Evolutionary conservation across 2,888 invertebrate genomes (phyloP).

Genomic region (Mythimna albipuncta): DNA sequence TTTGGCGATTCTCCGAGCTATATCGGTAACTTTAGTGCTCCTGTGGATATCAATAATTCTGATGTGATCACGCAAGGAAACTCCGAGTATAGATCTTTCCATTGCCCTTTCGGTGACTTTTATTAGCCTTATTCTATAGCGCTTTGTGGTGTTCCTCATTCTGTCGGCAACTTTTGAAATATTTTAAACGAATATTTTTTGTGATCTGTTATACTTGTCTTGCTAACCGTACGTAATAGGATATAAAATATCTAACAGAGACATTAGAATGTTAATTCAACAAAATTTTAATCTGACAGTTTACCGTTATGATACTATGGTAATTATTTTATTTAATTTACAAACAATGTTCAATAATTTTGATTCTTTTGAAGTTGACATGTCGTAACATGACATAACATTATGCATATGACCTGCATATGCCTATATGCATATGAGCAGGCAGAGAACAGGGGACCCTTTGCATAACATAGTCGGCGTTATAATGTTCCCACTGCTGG

Average conservation of each 20-base stretch:
- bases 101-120: too few relatives aligned
- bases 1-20: too few relatives aligned
- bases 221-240: constrained; percentile 52
- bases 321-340: constrained; percentile 51
- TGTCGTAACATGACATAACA: not conserved
- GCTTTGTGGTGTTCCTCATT: too few relatives aligned
- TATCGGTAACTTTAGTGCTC: too few relatives aligned
- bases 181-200: not conserved
- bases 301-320: constrained; percentile 50
- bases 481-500: too few relatives aligned
- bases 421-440: fast-evolving
- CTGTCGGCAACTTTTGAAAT: not conserved
- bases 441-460: not conserved
- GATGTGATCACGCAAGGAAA: too few relatives aligned
- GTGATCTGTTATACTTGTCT: constrained; percentile 15
- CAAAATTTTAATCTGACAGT: constrained; percentile 58
- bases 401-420: too few relatives aligned
- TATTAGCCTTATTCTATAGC: too few relatives aligned
- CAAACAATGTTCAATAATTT: constrained; percentile 39
- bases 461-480: too few relatives aligned
- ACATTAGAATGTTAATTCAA: constrained; percentile 54
- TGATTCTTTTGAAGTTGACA: not conserved
- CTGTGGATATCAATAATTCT: too few relatives aligned
- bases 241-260: constrained; percentile 58
- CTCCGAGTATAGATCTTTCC: too few relatives aligned